Conservation (phyloP, 2,888 invertebrate species). For the Allacma fusca region DNA sequence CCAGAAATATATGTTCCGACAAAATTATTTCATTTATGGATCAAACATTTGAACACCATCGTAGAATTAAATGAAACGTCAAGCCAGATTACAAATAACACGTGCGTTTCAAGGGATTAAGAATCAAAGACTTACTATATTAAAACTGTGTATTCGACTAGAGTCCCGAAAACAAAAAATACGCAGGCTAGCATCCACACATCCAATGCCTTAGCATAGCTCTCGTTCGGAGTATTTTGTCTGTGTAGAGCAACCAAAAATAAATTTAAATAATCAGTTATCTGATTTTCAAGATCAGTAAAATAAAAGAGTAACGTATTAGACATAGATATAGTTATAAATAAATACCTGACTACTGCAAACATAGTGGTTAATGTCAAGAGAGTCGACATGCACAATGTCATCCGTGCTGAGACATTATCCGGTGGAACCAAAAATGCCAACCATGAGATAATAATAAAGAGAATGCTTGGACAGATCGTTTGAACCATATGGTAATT, state of each 20-base stretch:
- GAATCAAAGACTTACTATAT: slow-evolving; percentile 60
- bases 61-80: no score
- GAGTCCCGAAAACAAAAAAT: slow-evolving; percentile 59
- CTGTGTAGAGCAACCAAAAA: slow-evolving; percentile 46
- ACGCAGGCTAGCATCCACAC: slow-evolving; percentile 61
- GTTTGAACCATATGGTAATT: slow-evolving; percentile 61
- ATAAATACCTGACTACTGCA: slow-evolving; percentile 58
- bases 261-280: no score
- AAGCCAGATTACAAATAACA: no score
- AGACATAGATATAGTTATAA: no score
- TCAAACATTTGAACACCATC: no score
- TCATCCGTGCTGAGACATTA: slow-evolving; percentile 58
- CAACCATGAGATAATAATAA: slow-evolving; percentile 61
- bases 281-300: no score
- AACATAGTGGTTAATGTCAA: slow-evolving; percentile 61
- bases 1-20: no score
- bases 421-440: slow-evolving; percentile 56
- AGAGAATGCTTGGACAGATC: slow-evolving; percentile 59
- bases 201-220: slow-evolving; percentile 59
- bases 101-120: no score
- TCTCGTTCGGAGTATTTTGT: slow-evolving; percentile 61
- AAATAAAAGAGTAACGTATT: no score
- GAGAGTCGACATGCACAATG: slow-evolving; percentile 60
- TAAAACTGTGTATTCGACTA: slow-evolving; percentile 59
- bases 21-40: no score